Conservation (phyloP, 2,888 invertebrate species). For the Endotricha flammealis region DNA sequence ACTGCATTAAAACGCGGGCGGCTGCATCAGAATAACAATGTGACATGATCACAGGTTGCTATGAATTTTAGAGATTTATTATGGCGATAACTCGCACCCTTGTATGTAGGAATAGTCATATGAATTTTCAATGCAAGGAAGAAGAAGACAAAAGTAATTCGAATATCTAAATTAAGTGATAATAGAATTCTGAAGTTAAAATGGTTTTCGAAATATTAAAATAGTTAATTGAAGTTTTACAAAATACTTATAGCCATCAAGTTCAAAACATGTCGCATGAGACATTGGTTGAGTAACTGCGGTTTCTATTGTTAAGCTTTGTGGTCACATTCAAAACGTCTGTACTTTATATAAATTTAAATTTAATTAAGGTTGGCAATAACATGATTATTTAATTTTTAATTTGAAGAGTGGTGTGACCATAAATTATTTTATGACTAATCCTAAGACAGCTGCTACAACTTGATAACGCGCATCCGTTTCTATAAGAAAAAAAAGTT, state of each 20-base stretch:
- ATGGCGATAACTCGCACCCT: constrained; percentile 11
- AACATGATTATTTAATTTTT: not conserved
- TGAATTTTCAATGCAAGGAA: no score
- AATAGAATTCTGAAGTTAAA: no score
- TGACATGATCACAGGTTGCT: constrained; percentile 25
- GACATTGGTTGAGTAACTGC: no score
- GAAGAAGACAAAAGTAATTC: no score
- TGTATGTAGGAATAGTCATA: no score
- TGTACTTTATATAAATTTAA: not conserved
- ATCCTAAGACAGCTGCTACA: constrained; percentile 26
- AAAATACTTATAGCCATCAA: no score
- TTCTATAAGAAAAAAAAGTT: constrained; percentile 26
- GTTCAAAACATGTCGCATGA: no score
- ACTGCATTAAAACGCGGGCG: constrained; percentile 47
- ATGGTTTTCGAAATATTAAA: no score
- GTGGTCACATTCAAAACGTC: not conserved
- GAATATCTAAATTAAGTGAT: no score
- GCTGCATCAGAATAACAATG: constrained; percentile 32
- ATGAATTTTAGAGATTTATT: constrained; percentile 18
- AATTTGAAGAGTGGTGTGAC: constrained; percentile 16
- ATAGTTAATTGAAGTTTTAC: no score
- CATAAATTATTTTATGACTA: constrained; percentile 17
- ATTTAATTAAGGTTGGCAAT: not conserved
- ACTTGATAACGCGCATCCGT: constrained; percentile 28
- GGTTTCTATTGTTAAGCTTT: constrained; percentile 13